A percentile compares a stretch with the other conserved stretches of the same genome.
phyloP scores from a whole-genome alignment of 37 sponge, comb jelly and placozoan genomes.

The Chondrilla cf. caribensis region DNA sequence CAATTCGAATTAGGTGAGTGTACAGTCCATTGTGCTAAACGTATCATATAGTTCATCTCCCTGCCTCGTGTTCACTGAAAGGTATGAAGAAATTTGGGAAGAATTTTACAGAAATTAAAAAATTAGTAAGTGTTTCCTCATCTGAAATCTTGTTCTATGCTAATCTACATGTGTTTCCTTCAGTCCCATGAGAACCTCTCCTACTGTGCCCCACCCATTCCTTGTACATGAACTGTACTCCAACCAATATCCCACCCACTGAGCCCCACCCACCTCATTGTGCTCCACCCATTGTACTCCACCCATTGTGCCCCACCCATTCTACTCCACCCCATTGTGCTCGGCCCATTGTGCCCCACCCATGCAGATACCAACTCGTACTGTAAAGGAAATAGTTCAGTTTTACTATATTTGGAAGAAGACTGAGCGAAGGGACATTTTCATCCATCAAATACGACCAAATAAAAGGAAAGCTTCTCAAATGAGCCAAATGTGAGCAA shows the following conservation, averaged over 20 bases:
- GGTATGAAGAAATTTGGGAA: slow-evolving; percentile 22
- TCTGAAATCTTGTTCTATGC: neutral
- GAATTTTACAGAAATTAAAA: slow-evolving; percentile 19
- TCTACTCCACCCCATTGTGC: no score
- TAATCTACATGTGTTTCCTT: neutral
- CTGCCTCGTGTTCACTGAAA: neutral
- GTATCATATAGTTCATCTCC: no score
- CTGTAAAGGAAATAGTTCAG: slow-evolving; percentile 86
- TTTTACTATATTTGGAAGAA: slow-evolving; percentile 98
- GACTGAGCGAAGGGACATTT: slow-evolving; percentile 74
- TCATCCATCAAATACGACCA: slow-evolving; percentile 24
- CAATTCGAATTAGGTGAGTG: slow-evolving; percentile 54
- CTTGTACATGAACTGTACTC: no score
- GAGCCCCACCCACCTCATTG: no score
- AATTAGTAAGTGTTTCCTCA: neutral
- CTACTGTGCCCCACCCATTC: no score
- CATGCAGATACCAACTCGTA: slow-evolving; percentile 68
- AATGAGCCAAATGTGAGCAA: neutral
- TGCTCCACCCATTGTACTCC: no score
- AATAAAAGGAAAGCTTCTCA: slow-evolving; percentile 6
- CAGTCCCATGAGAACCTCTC: neutral
- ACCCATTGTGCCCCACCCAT: no score
- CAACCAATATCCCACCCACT: no score
- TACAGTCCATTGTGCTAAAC: no score
- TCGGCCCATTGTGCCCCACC: neutral